Evolutionary conservation across 2,113 vertebrate species (phyloP).

Genomic region (Alectura lathami): DNA sequence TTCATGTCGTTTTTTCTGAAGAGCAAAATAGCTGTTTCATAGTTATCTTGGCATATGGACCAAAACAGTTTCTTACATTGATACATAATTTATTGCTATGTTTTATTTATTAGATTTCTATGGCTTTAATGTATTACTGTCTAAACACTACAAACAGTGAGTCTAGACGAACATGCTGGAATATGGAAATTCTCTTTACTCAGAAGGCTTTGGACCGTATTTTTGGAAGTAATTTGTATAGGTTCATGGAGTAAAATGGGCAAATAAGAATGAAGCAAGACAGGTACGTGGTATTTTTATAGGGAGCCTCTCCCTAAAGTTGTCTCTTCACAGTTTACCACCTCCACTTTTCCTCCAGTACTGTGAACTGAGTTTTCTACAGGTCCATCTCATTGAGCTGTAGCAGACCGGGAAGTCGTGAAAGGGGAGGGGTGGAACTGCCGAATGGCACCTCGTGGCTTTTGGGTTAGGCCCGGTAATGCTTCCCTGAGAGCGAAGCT

Average conservation of each 20-base stretch:
- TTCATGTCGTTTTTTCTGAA: neutral
- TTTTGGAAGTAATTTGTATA: neutral
- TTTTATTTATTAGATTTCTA: conserved; percentile 40
- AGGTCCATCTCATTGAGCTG: neutral
- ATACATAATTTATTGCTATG: conserved; percentile 38
- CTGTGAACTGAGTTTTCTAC: neutral
- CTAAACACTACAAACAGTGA: neutral
- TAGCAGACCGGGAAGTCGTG: neutral
- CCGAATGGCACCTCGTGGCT: neutral
- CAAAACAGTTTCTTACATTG: neutral
- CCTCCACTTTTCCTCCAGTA: neutral
- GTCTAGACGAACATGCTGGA: neutral
- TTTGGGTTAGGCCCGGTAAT: neutral
- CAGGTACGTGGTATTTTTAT: neutral
- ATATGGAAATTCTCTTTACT: neutral
- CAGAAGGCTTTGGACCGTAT: neutral
- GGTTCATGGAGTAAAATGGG: neutral
- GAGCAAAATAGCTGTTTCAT: neutral
- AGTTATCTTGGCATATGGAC: neutral
- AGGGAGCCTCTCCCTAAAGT: neutral
- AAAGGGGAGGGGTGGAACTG: neutral
- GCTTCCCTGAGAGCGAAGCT: neutral
- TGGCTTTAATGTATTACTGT: neutral
- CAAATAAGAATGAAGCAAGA: neutral
- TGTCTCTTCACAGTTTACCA: neutral